Evolutionary conservation across 2,797 vertebrate genomes (phyloP), one percentile per base, ranked within the genome.

Genomic region (Dermochelys coriacea): DNA sequence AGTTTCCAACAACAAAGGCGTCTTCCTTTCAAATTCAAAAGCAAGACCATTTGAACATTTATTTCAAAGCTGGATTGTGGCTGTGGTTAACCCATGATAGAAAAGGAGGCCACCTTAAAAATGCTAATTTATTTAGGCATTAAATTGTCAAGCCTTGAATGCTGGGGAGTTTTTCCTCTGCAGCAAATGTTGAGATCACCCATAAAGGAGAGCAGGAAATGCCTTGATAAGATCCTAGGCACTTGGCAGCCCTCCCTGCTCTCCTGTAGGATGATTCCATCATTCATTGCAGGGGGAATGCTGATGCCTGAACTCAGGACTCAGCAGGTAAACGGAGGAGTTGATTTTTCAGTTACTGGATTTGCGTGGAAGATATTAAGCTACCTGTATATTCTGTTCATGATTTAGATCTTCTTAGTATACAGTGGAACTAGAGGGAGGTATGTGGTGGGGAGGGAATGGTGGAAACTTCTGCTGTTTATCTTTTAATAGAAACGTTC

Each of bases 11-110:
- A 57, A 81, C 91, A 80, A 84, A 83, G 85, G 23, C 57, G 27
- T 83, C 82, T 93, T 64, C 86, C 87, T 75, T 45, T 93, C 75
- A 8, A 86, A 79, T 95, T 86, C 79, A 21, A 14, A 82, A 3
- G 41, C 78, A 84, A 11, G 82, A 79, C 51, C 27, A 5, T 15
- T 29, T 68, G 79, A 51, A 8, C 9, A 12, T 47, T 34, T 47
- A 12, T 25, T 77, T 84, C 82, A 51, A 41, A 85, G 88, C 78
- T 61, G 81, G 21, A 25, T 47, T 75, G 45, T 27, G 21, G 41
- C 41, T 47, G 41, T 47, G 71, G 12, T 25, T 75, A 15, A 29
- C 71, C 25, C 16, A 21, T 21, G 18, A 37, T n/a, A 68, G 34
- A 68, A 68, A 75, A 79, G 25, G 87, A 93, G 59, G 41, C 85